Percentiles rank a stretch among this genome's conserved stretches.
These are phyloP conservation scores for Kryptopterus vitreolus DNA, from an alignment of 2,797 vertebrate species.

Conservation along the genomic window DNA sequence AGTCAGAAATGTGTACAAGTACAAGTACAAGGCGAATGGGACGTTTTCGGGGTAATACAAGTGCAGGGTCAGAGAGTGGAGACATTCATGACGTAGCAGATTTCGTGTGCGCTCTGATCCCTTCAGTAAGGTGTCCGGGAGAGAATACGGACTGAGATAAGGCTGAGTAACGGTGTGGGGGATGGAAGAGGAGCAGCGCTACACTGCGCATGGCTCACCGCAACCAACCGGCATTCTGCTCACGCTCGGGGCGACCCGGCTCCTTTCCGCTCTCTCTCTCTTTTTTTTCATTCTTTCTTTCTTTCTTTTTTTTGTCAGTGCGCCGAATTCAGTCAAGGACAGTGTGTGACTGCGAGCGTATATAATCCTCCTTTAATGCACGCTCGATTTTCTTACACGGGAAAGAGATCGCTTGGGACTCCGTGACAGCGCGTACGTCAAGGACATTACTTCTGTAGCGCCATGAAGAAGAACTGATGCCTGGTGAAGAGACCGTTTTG, in stretches of 20 bases:
- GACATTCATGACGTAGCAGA: background rate
- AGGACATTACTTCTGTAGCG: background rate
- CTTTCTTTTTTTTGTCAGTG: background rate
- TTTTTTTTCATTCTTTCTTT: background rate
- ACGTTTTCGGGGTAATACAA: background rate
- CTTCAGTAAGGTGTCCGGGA: background rate
- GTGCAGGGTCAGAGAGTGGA: background rate
- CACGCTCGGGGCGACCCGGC: slow-evolving; percentile 5
- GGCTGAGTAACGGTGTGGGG: background rate
- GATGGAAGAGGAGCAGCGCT: background rate
- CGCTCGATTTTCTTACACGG: background rate
- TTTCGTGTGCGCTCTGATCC: background rate
- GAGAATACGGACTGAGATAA: background rate
- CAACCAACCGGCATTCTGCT: slow-evolving; percentile 39
- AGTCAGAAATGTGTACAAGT: background rate
- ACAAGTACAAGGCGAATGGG: background rate
- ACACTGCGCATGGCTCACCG: slow-evolving; percentile 34
- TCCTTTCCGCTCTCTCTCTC: background rate
- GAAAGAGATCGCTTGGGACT: background rate
- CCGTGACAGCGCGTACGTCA: background rate
- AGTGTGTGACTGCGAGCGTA: background rate
- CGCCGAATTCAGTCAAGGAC: slow-evolving; percentile 19
- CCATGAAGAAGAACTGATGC: slow-evolving; percentile 9
- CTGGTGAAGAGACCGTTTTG: background rate
- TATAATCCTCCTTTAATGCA: background rate